These are phyloP conservation scores for Drosophila nigrodunni DNA, from an alignment of 1,140 invertebrate species.

Conservation along the genomic window DNA sequence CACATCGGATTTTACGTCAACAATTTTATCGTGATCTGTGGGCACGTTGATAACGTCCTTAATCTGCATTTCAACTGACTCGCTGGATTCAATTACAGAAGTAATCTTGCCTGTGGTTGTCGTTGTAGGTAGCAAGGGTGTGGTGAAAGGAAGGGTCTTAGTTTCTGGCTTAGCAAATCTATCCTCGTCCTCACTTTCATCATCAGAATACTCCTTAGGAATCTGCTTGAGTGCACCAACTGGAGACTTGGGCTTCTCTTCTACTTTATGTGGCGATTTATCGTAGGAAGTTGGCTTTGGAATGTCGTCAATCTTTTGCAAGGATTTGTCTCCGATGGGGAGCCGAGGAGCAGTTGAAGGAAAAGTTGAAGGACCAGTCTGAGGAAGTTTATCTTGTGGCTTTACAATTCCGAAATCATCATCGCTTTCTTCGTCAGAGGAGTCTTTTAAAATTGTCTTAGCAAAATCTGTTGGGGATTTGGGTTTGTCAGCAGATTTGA, in stretches of 20 bases:
- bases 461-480: constrained; percentile 13
- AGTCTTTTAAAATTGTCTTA: constrained; percentile 1
- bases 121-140: not conserved
- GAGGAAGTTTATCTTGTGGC: constrained; percentile 12
- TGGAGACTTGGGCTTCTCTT: constrained; percentile 23
- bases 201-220: constrained; percentile 15
- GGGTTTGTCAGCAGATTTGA: constrained; percentile 5
- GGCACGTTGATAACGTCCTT: not conserved
- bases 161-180: not conserved
- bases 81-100: constrained; percentile 3
- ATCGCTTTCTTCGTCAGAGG: constrained; percentile 22
- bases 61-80: constrained; percentile 2
- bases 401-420: not conserved
- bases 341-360: constrained; percentile 4
- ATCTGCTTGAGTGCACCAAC: not conserved
- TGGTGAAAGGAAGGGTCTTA: constrained; percentile 1
- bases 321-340: not conserved
- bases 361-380: not conserved
- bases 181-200: constrained; percentile 9
- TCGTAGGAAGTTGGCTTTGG: not conserved
- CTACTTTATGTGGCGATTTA: not conserved
- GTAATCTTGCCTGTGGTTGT: constrained; percentile 3
- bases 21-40: not conserved
- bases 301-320: constrained; percentile 8
- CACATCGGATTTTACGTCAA: not conserved